phyloP scores from a whole-genome alignment of 37 sponge, comb jelly and placozoan genomes.

The Diacarnus erythraeanus region DNA sequence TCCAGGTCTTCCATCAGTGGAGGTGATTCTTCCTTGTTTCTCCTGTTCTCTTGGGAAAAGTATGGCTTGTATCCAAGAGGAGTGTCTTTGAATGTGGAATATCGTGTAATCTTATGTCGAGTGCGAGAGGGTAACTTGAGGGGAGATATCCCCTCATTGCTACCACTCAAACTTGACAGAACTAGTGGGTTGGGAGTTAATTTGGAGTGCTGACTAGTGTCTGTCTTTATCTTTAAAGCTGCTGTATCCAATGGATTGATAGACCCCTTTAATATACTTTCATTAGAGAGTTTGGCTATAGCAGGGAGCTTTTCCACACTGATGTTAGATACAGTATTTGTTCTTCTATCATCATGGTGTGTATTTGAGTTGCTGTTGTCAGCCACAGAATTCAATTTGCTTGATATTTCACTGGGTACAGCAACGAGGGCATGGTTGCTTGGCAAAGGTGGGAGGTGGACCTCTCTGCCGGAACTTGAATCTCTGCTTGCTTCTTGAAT shows the following conservation, averaged over 20 bases:
- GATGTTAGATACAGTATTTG: neutral
- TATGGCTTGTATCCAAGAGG: constrained; percentile 8
- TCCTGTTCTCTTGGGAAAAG: neutral
- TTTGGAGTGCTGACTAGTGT: no score
- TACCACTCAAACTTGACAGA: no score
- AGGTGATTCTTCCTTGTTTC: no score
- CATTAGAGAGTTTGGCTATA: neutral
- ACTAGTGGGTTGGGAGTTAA: no score
- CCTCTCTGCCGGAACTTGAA: neutral
- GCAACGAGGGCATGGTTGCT: neutral
- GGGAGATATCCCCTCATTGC: no score
- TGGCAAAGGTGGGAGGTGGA: neutral
- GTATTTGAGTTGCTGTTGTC: neutral
- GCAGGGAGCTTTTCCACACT: neutral
- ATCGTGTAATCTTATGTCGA: neutral
- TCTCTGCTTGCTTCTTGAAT: neutral
- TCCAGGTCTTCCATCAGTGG: neutral
- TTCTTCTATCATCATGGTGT: no score
- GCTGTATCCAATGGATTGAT: no score
- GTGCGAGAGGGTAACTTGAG: neutral
- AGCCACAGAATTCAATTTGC: neutral
- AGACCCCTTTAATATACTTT: no score
- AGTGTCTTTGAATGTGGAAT: constrained; percentile 16
- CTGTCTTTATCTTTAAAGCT: no score
- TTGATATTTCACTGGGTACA: neutral